Evolutionary conservation across 2,113 vertebrate genomes (phyloP), one percentile per base, ranked within the genome.

Genomic region (Micronisus gabar): DNA sequence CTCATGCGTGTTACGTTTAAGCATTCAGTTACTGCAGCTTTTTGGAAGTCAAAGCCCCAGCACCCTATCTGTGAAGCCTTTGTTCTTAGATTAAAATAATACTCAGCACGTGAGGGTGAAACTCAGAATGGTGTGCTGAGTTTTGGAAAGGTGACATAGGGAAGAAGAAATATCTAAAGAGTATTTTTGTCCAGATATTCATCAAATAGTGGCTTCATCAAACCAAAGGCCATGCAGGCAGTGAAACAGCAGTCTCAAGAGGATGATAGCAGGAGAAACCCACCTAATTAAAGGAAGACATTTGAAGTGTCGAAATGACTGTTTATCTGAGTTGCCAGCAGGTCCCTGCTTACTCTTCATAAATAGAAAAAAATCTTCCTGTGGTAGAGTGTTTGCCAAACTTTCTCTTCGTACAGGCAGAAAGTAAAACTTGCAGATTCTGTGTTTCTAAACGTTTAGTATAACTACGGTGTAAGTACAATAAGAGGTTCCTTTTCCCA

Each of bases 381-480:
- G 4, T 26, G 21, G 14, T 26, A 34, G 34, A 45, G 10, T 36
- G 13, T 63, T 89, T 91, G 32, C 20, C 26, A 14, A 52, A 17
- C 13, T 43, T 56, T 43, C 19, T 27, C 47, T 87, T 68, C 55
- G 9, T 15, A 59, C 26, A 71, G 25, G 18, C 50, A 58, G 41
- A 59, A 75, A 32, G 7, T 16, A 1, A 20, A 73, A 11, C 21
- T 63, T 38, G 18, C 47, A 62, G n/a, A 32, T 18, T 41, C 25
- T 19, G 11, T 65, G 21, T 87, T 91, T 32, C 45, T 86, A 36
- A 70, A 88, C 0, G 0, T 36, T 43, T 48, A 25, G 13, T 82
- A 0, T 38, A 53, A 50, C 23, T 52, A 5, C 0, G 4, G 10
- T 81, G 8, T 53, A n/a, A 27, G 11, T 58, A 50, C 4, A 45